These are phyloP conservation scores for Onychostruthus taczanowskii DNA, from an alignment of 2,113 vertebrate species.

Conservation along the genomic window DNA sequence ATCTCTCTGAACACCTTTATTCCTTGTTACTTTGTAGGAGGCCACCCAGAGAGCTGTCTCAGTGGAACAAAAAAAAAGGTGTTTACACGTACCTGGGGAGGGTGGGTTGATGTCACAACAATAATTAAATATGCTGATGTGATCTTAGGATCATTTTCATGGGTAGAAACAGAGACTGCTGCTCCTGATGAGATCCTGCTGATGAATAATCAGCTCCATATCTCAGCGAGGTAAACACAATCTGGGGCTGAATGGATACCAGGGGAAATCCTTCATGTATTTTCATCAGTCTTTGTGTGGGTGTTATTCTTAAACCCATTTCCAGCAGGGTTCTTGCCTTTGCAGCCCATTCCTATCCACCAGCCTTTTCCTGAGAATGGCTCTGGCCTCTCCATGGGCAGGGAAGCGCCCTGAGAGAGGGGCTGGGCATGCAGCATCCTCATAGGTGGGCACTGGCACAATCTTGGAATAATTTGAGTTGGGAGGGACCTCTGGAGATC, in stretches of 20 bases:
- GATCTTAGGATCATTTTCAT: background rate
- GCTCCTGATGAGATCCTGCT: constrained; percentile 24
- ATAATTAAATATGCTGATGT: constrained; percentile 22
- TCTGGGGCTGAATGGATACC: background rate
- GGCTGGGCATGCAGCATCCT: background rate
- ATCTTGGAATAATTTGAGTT: accelerated
- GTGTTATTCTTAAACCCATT: background rate
- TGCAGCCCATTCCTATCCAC: background rate
- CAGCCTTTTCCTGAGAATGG: background rate
- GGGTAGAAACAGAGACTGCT: background rate
- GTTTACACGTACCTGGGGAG: background rate
- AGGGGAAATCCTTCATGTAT: constrained; percentile 29
- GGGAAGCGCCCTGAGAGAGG: background rate
- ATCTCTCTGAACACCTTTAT: background rate
- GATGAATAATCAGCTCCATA: constrained; percentile 46
- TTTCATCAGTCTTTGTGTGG: background rate
- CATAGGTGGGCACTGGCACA: accelerated
- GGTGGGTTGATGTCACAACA: constrained; percentile 16
- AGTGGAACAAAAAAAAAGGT: background rate
- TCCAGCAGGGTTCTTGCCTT: background rate
- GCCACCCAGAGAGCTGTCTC: background rate
- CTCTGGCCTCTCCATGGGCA: accelerated
- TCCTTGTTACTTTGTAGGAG: background rate
- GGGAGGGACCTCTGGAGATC: background rate
- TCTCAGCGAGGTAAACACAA: constrained; percentile 24